Evolutionary conservation across 2,888 invertebrate genomes (phyloP), one percentile per base, ranked within the genome.

Genomic region (Sturmia bella): DNA sequence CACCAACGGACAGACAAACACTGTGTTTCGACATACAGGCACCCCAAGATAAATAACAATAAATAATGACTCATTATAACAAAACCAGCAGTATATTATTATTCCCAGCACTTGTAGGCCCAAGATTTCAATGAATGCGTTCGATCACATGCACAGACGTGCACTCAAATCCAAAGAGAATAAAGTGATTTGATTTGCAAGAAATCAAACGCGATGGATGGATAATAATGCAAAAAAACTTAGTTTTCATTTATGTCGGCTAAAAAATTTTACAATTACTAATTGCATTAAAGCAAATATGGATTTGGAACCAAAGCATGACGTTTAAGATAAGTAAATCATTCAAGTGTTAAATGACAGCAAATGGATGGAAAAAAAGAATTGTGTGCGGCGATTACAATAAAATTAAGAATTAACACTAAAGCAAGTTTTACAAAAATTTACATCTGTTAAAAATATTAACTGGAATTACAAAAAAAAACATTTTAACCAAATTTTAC

Each of bases 1-100:
- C n/a, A n/a, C 37, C 15, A n/a, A n/a, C 17, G 21, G 24, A 56
- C 48, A 17, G 64, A 48, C 64, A 57, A 7, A 50, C 15, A 32
- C 17, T 45, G 13, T 39, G 43, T 37, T 17, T 11, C 48, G 45
- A 27, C 41, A 43, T 27, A 39, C 45, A 37, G 32, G 19, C 37
- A 21, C 4, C 37, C 50, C 41, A 15, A 43, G 56, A 27, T 56
- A 48, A 45, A 56, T 37, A 48, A 48, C 32, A 48, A 17, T 37
- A 56, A n/a, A 52, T 27, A 74, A 32, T 74, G 63, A 64, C 39
- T 74, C 64, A 74, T 24, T 37, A 7, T 7, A 48, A 43, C 24
- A 5, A 48, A 48, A 24, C 19, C 13, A 19, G 39, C 37, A 39
- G 39, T 50, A 21, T 0, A 13, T 15, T 52, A 11, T 41, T 24